Evolutionary conservation across 2,113 vertebrate species (phyloP).

Genomic region (Illadopsis cleaveri): DNA sequence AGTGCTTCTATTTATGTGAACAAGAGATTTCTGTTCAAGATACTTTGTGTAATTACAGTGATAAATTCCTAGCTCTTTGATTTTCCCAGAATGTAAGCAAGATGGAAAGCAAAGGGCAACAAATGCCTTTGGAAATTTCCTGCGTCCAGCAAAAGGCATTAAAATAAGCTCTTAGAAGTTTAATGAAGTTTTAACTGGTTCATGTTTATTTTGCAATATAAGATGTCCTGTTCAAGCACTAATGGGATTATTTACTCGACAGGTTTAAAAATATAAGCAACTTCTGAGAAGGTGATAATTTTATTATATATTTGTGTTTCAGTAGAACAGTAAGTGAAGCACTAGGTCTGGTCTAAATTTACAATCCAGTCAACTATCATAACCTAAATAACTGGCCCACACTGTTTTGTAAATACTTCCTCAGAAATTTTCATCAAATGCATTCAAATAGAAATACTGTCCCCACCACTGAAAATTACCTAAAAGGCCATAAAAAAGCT

Average conservation of each 20-base stretch:
- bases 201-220: not conserved
- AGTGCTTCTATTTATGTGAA: not conserved
- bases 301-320: not conserved
- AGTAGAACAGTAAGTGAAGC: not conserved
- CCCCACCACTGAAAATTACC: not conserved
- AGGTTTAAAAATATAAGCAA: not conserved
- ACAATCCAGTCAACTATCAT: not conserved
- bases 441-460: not conserved
- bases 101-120: not conserved
- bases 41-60: not conserved
- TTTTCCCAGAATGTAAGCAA: not conserved
- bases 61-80: slow-evolving; percentile 3
- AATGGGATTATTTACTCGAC: not conserved
- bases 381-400: not conserved
- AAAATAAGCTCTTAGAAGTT: slow-evolving; percentile 10
- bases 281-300: not conserved
- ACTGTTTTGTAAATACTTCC: not conserved
- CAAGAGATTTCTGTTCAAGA: not conserved
- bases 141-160: not conserved
- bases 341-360: not conserved
- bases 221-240: not conserved
- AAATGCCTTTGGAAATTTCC: slow-evolving; percentile 1
- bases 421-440: not conserved
- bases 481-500: not conserved
- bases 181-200: not conserved